Conservation (phyloP, 2,113 vertebrate species). For the Probosciger aterrimus region DNA sequence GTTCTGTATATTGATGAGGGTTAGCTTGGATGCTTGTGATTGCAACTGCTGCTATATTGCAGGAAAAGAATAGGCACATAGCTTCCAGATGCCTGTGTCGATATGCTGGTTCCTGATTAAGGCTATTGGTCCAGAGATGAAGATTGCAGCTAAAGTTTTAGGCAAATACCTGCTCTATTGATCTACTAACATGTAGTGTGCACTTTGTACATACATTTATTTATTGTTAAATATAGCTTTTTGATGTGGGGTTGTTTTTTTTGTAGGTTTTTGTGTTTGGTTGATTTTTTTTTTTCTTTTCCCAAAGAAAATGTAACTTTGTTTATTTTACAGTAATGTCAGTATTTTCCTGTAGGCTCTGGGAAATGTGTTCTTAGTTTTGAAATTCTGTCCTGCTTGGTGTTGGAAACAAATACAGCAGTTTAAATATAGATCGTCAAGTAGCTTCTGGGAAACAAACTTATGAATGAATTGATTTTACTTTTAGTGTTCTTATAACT, state of each 20-base stretch:
- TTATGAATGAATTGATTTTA: background rate
- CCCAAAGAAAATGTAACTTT: background rate
- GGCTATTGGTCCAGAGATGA: background rate
- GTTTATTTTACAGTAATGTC: background rate
- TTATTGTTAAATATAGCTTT: background rate
- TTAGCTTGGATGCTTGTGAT: background rate
- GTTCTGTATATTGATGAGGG: fast-evolving
- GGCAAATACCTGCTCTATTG: background rate
- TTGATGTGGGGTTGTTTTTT: background rate
- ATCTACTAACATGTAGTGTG: background rate
- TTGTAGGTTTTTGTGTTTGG: background rate
- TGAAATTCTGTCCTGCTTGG: background rate
- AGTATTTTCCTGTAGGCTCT: background rate
- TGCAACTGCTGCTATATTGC: background rate
- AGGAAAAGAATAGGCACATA: background rate
- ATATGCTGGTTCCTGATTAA: background rate
- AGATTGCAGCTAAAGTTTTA: background rate
- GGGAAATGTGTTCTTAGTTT: background rate
- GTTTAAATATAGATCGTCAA: background rate
- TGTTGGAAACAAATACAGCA: background rate
- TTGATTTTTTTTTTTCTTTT: background rate
- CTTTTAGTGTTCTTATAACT: background rate
- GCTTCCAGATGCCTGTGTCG: background rate
- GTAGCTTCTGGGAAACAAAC: background rate
- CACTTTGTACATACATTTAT: background rate